Evolutionary conservation across 1,140 invertebrate genomes (phyloP), one percentile per base, ranked within the genome.

Genomic region (Drosophila lacteicornis): DNA sequence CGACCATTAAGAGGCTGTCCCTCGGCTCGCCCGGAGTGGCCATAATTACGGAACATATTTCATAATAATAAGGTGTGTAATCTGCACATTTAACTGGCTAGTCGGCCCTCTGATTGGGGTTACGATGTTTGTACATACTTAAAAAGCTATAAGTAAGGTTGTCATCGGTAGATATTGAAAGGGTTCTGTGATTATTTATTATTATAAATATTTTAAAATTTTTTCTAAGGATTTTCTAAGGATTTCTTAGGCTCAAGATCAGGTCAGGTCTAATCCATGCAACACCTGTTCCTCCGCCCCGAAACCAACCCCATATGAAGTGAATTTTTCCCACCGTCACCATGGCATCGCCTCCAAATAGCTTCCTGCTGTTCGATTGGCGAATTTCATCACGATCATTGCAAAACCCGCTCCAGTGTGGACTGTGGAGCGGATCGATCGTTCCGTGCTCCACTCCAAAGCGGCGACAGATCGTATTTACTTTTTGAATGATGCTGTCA

Each of bases 41-140:
- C 84, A 80, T 87, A 84, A 87, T 88, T 87, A 84, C 74, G 73
- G 80, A 75, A 78, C 71, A 87, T 87, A 87, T 87, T 87, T 87
- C 80, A 83, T 84, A 87, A 87, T 87, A 88, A 88, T 88, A 83
- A 83, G 84, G 83, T 88, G 84, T 88, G 84, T 86, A 86, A 86
- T 87, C 80, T 77, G 40, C 68, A 83, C 83, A 86, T 86, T 86
- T 82, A 82, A 73, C 82, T 87, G 76, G 79, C 58, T 75, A 45
- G 66, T 33, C 74, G 43, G 22, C 33, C 36, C 56, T 50, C 19
- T 30, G 57, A 59, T 66, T 55, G 49, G 59, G 70, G 13, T 46
- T 61, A 15, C 43, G 25, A 66, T 84, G 59, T 65, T 74, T 85
- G 71, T 58, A 62, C 59, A 65, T 81, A 66, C 74, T 84, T 85